phyloP scores from a whole-genome alignment of 2,888 invertebrate species.

The Philonicus albiceps region DNA sequence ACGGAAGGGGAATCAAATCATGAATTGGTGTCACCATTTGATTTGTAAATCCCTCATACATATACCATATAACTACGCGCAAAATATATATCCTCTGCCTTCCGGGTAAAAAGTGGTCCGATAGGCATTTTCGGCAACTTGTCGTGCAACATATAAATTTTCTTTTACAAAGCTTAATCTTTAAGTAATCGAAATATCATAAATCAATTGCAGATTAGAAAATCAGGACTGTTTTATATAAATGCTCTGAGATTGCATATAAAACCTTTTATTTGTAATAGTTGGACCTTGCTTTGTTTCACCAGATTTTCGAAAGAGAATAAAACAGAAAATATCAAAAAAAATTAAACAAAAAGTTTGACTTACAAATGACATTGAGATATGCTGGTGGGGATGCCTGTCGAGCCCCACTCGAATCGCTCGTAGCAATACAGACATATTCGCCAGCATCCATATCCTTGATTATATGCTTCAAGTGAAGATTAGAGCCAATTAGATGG shows the following conservation, averaged over 20 bases:
- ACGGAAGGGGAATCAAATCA: too few relatives aligned
- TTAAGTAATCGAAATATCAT: too few relatives aligned
- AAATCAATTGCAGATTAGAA: too few relatives aligned
- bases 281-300: neutral
- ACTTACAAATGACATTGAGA: slow-evolving; percentile 62
- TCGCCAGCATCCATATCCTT: slow-evolving; percentile 59
- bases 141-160: too few relatives aligned
- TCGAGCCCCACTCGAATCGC: slow-evolving; percentile 60
- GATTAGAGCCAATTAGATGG: slow-evolving; percentile 59
- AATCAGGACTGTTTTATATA: neutral
- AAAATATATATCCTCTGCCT: too few relatives aligned
- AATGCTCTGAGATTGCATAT: neutral
- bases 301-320: neutral
- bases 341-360: slow-evolving; percentile 11
- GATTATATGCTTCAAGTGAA: slow-evolving; percentile 59
- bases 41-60: too few relatives aligned
- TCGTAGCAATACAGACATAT: slow-evolving; percentile 62
- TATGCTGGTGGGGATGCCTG: slow-evolving; percentile 62
- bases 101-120: too few relatives aligned
- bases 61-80: too few relatives aligned
- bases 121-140: too few relatives aligned
- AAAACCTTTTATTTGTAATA: neutral
- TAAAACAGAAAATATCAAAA: neutral
- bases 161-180: too few relatives aligned
- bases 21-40: too few relatives aligned